Conservation (phyloP, 2,888 invertebrate species). For the Allolobophora icterica region DNA sequence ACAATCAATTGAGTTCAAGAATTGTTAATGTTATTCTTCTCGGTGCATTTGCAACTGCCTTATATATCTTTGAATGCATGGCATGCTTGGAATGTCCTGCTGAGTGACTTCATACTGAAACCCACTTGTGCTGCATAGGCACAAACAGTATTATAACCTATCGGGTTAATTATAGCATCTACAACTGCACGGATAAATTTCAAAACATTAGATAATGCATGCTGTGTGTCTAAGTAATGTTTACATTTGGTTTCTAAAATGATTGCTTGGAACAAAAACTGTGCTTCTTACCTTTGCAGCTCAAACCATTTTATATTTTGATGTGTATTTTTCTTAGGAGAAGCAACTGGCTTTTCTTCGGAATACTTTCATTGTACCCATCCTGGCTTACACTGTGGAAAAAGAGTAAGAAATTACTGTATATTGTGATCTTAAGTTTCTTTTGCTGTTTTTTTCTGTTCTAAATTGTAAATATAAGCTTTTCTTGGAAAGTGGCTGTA, state of each 20-base stretch:
- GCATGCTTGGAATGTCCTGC: too few relatives aligned
- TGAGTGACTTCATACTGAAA: too few relatives aligned
- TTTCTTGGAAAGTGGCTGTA: neutral
- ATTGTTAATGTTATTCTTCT: too few relatives aligned
- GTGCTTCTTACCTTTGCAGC: neutral
- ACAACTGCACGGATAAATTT: neutral
- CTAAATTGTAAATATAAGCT: neutral
- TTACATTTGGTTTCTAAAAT: too few relatives aligned
- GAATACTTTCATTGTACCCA: slow-evolving; percentile 4
- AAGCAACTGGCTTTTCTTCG: neutral
- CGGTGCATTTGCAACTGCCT: too few relatives aligned
- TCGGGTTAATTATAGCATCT: neutral
- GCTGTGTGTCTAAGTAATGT: too few relatives aligned
- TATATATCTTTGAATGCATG: too few relatives aligned
- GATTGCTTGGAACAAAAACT: too few relatives aligned
- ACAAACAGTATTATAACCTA: neutral
- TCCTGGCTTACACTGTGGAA: neutral
- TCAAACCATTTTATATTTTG: neutral
- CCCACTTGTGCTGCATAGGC: too few relatives aligned
- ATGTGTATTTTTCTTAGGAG: neutral
- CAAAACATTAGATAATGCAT: too few relatives aligned
- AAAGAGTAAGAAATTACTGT: neutral
- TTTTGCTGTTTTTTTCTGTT: neutral
- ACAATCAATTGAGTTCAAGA: too few relatives aligned
- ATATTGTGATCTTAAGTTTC: neutral